Evolutionary conservation across 2,888 invertebrate genomes (phyloP).

Genomic region (Stenurella melanura): DNA sequence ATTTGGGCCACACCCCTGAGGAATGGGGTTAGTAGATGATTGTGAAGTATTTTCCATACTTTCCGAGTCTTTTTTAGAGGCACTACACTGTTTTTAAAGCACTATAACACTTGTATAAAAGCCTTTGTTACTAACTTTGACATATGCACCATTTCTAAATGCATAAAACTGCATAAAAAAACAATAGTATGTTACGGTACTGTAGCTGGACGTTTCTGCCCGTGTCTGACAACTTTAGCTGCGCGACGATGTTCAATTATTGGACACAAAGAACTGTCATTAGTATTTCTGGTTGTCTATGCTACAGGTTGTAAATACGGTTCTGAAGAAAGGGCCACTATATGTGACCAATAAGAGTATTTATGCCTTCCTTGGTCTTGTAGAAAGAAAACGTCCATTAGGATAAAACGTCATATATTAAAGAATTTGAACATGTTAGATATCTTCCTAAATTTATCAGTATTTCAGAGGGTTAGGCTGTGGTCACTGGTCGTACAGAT

Average conservation of each 20-base stretch:
- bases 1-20: constrained; percentile 74
- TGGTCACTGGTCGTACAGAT: no score
- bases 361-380: no score
- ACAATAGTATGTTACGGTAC: constrained; percentile 69
- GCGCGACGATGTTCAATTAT: constrained; percentile 46
- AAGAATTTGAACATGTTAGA: no score
- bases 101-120: constrained; percentile 61
- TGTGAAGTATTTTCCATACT: constrained; percentile 72
- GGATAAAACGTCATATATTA: no score
- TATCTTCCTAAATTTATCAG: no score
- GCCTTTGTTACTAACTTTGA: constrained; percentile 56
- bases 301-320: no score
- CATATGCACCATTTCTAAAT: constrained; percentile 66
- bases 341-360: no score
- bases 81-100: constrained; percentile 56
- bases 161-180: constrained; percentile 62
- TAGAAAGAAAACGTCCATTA: no score
- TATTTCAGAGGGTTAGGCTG: no score
- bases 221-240: constrained; percentile 58
- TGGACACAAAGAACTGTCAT: constrained; percentile 51
- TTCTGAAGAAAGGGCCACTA: background rate
- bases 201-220: constrained; percentile 59
- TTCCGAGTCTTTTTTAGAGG: constrained; percentile 59
- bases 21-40: constrained; percentile 72
- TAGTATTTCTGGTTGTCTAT: constrained; percentile 45